Evolutionary conservation across 2,888 invertebrate species (phyloP).

Genomic region (Eulithis testata): DNA sequence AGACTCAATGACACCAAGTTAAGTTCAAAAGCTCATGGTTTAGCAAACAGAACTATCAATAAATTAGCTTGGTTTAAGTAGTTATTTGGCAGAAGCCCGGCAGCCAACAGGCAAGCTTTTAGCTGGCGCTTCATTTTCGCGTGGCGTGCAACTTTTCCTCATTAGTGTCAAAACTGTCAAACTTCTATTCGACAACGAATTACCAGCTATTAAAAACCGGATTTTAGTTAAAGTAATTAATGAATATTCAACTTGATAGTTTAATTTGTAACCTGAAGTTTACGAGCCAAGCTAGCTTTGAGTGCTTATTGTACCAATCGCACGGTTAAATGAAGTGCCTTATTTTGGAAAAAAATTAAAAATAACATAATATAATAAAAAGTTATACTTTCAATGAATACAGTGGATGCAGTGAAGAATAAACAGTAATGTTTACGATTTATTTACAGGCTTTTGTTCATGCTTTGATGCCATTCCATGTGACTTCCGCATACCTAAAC

Average conservation of each 20-base stretch:
- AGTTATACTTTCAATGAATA: neutral
- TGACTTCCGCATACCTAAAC: slow-evolving; percentile 12
- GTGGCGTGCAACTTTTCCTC: slow-evolving; percentile 57
- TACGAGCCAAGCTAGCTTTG: slow-evolving; percentile 1
- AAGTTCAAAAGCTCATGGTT: slow-evolving; percentile 8
- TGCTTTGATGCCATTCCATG: slow-evolving; percentile 11
- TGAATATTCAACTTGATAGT: slow-evolving; percentile 35
- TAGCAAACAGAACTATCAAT: slow-evolving; percentile 14
- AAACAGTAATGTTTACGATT: neutral
- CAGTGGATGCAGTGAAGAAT: neutral
- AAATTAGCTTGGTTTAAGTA: slow-evolving; percentile 20
- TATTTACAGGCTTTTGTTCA: slow-evolving; percentile 10
- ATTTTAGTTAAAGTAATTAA: slow-evolving; percentile 44
- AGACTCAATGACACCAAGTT: neutral
- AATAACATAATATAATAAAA: neutral
- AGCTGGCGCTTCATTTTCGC: slow-evolving; percentile 48
- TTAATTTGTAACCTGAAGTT: slow-evolving; percentile 27
- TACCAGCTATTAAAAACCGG: slow-evolving; percentile 54
- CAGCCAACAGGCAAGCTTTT: slow-evolving; percentile 37
- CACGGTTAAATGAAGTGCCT: neutral
- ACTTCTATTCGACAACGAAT: slow-evolving; percentile 54
- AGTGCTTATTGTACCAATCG: slow-evolving; percentile 3
- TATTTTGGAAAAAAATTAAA: too few species aligned
- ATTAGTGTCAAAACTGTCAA: slow-evolving; percentile 62
- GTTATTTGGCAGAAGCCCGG: slow-evolving; percentile 31